Conservation (phyloP, 2,113 vertebrate genomes). For the Mustelus asterias region DNA sequence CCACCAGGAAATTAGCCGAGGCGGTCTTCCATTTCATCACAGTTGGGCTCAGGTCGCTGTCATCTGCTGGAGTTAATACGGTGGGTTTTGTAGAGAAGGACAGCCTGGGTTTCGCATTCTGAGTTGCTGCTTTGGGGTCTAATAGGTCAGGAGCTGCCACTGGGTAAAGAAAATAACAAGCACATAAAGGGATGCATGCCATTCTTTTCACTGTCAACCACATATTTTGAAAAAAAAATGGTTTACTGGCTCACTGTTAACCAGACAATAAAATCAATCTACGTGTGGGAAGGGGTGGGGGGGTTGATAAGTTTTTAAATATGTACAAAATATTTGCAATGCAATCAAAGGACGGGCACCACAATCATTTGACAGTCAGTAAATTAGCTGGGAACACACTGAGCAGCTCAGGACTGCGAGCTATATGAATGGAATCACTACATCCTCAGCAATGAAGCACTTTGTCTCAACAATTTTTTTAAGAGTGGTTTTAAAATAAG, state of each 20-base stretch:
- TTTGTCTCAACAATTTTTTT: not conserved
- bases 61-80: conserved; percentile 73
- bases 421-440: not conserved
- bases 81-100: conserved; percentile 87
- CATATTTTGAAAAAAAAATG: not conserved
- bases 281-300: no score
- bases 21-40: conserved; percentile 99
- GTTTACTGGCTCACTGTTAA: not conserved
- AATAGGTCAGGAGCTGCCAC: conserved; percentile 98
- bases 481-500: not conserved
- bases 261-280: not conserved
- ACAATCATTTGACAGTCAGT: not conserved
- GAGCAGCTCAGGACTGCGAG: not conserved
- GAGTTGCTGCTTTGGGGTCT: conserved; percentile 89
- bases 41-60: conserved; percentile 72
- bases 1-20: conserved; percentile 90
- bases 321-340: not conserved
- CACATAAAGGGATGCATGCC: conserved; percentile 3
- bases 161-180: conserved; percentile 49
- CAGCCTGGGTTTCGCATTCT: conserved; percentile 88
- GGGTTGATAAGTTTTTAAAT: not conserved
- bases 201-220: not conserved
- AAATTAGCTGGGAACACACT: not conserved
- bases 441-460: not conserved
- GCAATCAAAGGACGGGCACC: not conserved